Percentiles rank a stretch among this genome's conserved stretches.
These are phyloP conservation scores for Lateolabrax maculatus DNA, from an alignment of 2,797 vertebrate species.

Conservation along the genomic window DNA sequence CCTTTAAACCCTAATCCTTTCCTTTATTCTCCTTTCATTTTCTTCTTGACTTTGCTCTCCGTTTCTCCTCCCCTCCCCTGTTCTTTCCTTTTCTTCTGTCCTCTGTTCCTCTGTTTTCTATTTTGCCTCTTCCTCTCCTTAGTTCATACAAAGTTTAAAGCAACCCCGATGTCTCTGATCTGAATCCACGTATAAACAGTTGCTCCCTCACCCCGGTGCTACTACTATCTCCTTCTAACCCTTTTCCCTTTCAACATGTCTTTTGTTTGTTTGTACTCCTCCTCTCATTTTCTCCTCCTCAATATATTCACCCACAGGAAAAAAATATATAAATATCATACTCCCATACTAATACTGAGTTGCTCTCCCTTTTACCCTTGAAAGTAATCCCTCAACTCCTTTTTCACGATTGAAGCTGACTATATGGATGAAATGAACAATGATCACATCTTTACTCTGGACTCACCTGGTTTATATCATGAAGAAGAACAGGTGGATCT, in stretches of 20 bases:
- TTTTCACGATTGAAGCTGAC: not conserved
- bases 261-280: slow-evolving; percentile 29
- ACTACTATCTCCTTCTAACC: slow-evolving; percentile 12
- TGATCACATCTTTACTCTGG: slow-evolving; percentile 8
- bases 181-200: slow-evolving; percentile 48
- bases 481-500: slow-evolving; percentile 24
- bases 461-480: slow-evolving; percentile 19
- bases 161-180: slow-evolving; percentile 55
- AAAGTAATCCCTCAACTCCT: not conserved
- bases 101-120: slow-evolving; percentile 43
- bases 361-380: not conserved
- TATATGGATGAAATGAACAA: slow-evolving; percentile 9
- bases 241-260: slow-evolving; percentile 11
- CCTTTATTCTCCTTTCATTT: slow-evolving; percentile 10
- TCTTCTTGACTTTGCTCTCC: not conserved
- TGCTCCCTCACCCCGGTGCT: slow-evolving; percentile 9
- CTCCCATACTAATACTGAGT: not conserved
- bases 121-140: slow-evolving; percentile 33
- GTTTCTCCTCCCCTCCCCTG: not conserved
- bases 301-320: not conserved
- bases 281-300: not conserved
- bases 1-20: slow-evolving; percentile 13
- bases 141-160: slow-evolving; percentile 65
- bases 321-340: slow-evolving; percentile 4
- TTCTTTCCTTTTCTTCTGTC: slow-evolving; percentile 14